phyloP scores from a whole-genome alignment of 2,113 vertebrate genomes.

The Falco punctatus region DNA sequence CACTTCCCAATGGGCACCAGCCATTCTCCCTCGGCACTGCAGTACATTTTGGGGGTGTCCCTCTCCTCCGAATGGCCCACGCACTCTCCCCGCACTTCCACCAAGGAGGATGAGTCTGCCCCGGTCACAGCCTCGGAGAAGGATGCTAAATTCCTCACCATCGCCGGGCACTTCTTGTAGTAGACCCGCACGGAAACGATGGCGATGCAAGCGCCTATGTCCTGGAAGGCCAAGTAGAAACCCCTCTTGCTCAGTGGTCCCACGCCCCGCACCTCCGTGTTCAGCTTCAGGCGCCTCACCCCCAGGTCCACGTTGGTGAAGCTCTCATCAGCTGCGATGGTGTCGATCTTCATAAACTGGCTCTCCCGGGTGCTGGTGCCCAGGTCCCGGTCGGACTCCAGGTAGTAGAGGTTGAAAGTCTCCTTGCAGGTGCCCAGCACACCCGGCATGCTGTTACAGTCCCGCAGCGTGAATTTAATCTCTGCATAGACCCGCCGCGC shows the following conservation, averaged over 20 bases:
- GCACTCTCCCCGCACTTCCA: constrained; percentile 93
- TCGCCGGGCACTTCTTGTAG: constrained; percentile 93
- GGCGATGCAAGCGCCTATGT: constrained; percentile 95
- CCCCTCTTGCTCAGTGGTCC: constrained; percentile 88
- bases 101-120: constrained; percentile 92
- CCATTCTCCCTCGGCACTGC: constrained; percentile 98
- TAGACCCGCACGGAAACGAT: constrained; percentile 92
- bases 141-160: constrained; percentile 89
- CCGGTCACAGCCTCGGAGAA: constrained; percentile 95
- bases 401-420: constrained; percentile 97
- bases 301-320: constrained; percentile 95
- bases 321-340: constrained; percentile 95
- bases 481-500: constrained; percentile 91
- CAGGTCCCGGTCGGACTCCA: constrained; percentile 89
- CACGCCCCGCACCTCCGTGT: constrained; percentile 92
- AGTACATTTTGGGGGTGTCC: constrained; percentile 98
- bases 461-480: constrained; percentile 94
- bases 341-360: constrained; percentile 96
- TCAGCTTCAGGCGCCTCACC: constrained; percentile 90
- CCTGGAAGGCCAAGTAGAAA: constrained; percentile 97
- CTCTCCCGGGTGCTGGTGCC: constrained; percentile 86
- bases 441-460: constrained; percentile 97
- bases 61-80: constrained; percentile 93
- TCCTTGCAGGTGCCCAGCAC: constrained; percentile 97
- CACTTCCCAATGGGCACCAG: constrained; percentile 96